Evolutionary conservation across 2,113 vertebrate species (phyloP), one percentile per base, ranked within the genome.

Genomic region (Anser brachyrhynchus): DNA sequence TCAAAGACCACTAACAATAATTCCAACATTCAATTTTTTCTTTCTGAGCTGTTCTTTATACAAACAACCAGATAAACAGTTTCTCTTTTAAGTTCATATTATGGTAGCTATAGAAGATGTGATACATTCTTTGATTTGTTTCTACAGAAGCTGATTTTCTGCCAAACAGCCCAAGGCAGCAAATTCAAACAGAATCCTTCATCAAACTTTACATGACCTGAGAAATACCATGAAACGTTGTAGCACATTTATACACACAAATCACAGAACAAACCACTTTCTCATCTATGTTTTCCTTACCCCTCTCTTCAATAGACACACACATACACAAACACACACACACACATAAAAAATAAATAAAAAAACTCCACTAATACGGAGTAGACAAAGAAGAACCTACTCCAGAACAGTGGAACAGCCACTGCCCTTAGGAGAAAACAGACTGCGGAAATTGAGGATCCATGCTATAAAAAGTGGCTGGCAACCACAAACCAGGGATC

Each of bases 301-400:
- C 12, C 15, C 8, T 69, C 18, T 69, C 58, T 80, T 33, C 17
- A 90, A 64, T 20, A 71, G 33, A 41, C 23, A 31, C 28, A 11
- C 5, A 41, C 20, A 37, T 17, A 43, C 44, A 49, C 46, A 49
- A 49, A 14, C 58, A 70, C 23, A 31, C 28, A 11, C 5, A 37
- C 17, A 43, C 10, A 39, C 39, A 39, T 39, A 35, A 29, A 17
- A 61, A 29, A 21, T 7, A 11, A 2, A 14, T 6, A 26, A 54
- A 6, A 18, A 59, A 46, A 7, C 31, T n/a, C 33, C 20, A 6
- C 57, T 58, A 44, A 35, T 28, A 46, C 15, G 16, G 7, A 59
- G 19, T 17, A 4, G 1, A 26, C 28, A 52, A 52, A 39, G 1
- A 2, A 35, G 1, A 2, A 35, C 22, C 3, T 61, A 10, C 13